phyloP scores from a whole-genome alignment of 2,113 vertebrate species.

The Xyliphius kryptos region DNA sequence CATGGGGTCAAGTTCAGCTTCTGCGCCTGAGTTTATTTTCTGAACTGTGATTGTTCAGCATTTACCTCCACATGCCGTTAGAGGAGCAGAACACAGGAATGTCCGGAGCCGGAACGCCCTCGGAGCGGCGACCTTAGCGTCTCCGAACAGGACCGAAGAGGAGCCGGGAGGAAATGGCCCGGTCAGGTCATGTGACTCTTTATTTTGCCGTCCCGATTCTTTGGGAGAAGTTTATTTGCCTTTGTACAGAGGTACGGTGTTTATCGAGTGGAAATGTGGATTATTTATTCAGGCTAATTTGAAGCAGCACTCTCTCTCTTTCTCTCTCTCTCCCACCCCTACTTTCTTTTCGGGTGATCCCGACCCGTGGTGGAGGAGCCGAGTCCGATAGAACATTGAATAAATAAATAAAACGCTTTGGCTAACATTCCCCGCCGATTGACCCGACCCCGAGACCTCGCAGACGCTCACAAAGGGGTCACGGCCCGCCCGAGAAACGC shows the following conservation, averaged over 20 bases:
- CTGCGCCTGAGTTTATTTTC: too few relatives aligned
- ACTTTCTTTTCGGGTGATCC: conserved; percentile 49
- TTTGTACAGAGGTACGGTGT: conserved; percentile 57
- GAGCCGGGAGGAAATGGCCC: background rate
- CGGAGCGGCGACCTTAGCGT: background rate
- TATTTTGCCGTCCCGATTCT: conserved; percentile 31
- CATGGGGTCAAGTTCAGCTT: too few relatives aligned
- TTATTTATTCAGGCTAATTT: conserved; percentile 72
- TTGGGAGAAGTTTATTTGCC: conserved; percentile 63
- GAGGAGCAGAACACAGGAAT: too few relatives aligned
- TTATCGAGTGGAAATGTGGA: conserved; percentile 52
- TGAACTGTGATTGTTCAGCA: too few relatives aligned
- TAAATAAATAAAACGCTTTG: conserved; percentile 63
- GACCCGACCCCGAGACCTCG: conserved; percentile 56
- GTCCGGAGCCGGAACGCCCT: too few relatives aligned
- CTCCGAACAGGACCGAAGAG: background rate
- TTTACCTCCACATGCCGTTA: too few relatives aligned
- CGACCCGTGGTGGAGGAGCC: conserved; percentile 54
- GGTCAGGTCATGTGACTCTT: conserved; percentile 43
- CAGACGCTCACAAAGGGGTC: conserved; percentile 56
- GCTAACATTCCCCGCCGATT: conserved; percentile 64
- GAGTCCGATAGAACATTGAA: conserved; percentile 60
- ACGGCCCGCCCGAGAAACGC: conserved; percentile 43
- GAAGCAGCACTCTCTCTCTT: conserved; percentile 54
- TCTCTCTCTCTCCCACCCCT: background rate